phyloP scores from a whole-genome alignment of 2,113 vertebrate species.

The Sarotherodon lohbergeri region DNA sequence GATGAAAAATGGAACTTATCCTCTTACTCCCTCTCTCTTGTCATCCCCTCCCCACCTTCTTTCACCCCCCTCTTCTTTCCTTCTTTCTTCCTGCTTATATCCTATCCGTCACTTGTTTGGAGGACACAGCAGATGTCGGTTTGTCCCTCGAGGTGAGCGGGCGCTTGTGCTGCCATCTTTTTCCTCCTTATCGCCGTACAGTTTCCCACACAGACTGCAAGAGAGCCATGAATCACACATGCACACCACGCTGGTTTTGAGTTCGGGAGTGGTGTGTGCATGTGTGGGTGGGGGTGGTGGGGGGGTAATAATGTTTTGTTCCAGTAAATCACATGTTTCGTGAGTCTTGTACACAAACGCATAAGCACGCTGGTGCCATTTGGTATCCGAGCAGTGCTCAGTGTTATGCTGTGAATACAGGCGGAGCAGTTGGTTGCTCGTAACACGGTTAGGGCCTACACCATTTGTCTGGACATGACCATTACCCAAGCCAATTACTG shows the following conservation, averaged over 20 bases:
- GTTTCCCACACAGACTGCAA: constrained; percentile 14
- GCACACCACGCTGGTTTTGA: not conserved
- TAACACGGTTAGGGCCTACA: constrained; percentile 59
- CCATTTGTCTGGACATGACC: constrained; percentile 70
- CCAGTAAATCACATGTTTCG: constrained; percentile 21
- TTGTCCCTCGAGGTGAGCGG: constrained; percentile 26
- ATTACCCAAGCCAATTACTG: constrained; percentile 69
- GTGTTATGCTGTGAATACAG: constrained; percentile 28
- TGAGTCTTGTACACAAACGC: not conserved
- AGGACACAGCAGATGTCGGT: constrained; percentile 46
- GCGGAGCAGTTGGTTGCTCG: constrained; percentile 42
- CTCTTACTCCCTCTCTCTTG: constrained; percentile 10
- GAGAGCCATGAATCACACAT: constrained; percentile 25
- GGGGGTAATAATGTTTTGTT: not conserved
- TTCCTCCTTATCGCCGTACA: constrained; percentile 15
- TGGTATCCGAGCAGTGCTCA: not conserved
- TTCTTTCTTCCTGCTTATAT: not conserved
- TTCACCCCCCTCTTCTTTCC: not conserved
- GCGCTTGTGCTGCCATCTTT: constrained; percentile 15
- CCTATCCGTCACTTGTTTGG: constrained; percentile 39
- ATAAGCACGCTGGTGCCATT: not conserved
- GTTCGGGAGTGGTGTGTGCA: not conserved
- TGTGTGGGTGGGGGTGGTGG: not conserved
- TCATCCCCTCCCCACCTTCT: not conserved
- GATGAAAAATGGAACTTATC: constrained; percentile 54